Conservation (phyloP, 2,113 vertebrate genomes). For the Naja naja region DNA sequence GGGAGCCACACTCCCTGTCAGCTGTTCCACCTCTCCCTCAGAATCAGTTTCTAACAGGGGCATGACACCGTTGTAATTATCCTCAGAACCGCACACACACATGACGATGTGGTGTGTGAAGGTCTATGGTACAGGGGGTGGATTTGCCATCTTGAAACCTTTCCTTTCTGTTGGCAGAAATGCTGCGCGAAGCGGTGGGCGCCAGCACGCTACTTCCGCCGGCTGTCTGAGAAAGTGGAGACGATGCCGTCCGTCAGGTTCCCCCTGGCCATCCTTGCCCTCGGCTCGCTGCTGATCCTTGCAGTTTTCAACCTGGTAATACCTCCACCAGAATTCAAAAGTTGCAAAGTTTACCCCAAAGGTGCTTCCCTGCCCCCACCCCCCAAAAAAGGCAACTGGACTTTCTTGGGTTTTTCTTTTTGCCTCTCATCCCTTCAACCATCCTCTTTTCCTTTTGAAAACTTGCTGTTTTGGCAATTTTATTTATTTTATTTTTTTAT, state of each 20-base stretch:
- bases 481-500: too few relatives aligned
- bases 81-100: not conserved
- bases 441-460: not conserved
- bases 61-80: too few relatives aligned
- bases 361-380: too few relatives aligned
- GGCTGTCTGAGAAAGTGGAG: slow-evolving; percentile 80
- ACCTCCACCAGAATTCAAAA: not conserved
- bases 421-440: not conserved
- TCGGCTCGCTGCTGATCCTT: slow-evolving; percentile 77
- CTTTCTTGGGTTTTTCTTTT: not conserved
- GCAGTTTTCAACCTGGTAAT: slow-evolving; percentile 88
- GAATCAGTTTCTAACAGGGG: too few relatives aligned
- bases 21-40: too few relatives aligned
- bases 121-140: not conserved
- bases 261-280: slow-evolving; percentile 78
- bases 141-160: not conserved
- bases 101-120: not conserved
- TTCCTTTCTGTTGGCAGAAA: slow-evolving; percentile 64
- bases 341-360: not conserved
- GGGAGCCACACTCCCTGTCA: too few relatives aligned
- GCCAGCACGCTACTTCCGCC: slow-evolving; percentile 67
- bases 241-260: slow-evolving; percentile 83
- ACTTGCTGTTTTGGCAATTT: not conserved
- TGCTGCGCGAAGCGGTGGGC: slow-evolving; percentile 76
- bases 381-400: not conserved